These are phyloP conservation scores for Mormyrus lacerda DNA, from an alignment of 2,113 vertebrate genomes.

Conservation along the genomic window DNA sequence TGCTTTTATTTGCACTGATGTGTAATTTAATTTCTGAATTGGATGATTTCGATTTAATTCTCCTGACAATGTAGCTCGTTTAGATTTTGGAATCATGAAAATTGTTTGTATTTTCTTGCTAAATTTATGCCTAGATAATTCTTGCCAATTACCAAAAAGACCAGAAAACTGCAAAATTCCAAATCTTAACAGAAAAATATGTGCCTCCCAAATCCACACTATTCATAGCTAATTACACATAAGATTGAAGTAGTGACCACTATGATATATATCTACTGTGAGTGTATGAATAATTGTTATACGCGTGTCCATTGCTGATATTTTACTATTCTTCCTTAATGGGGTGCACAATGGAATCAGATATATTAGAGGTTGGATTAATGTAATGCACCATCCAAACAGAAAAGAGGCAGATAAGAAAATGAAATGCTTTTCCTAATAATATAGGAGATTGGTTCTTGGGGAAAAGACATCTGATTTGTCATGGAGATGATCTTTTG, in stretches of 20 bases:
- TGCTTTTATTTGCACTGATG: not conserved
- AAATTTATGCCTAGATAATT: not conserved
- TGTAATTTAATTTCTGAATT: not conserved
- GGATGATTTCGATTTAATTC: not conserved
- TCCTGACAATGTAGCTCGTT: not conserved
- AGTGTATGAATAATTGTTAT: not conserved
- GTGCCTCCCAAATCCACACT: not conserved
- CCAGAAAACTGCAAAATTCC: not conserved
- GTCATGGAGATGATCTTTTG: not conserved
- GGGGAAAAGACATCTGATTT: not conserved
- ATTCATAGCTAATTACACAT: not conserved
- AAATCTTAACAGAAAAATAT: not conserved
- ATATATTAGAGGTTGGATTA: not conserved
- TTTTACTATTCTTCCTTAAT: not conserved
- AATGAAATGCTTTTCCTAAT: not conserved
- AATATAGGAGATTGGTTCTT: not conserved
- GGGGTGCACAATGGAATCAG: not conserved
- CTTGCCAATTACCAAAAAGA: not conserved
- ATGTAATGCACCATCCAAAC: not conserved
- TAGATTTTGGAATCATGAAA: not conserved
- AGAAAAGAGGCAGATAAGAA: not conserved
- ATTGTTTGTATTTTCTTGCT: not conserved
- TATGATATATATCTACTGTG: not conserved
- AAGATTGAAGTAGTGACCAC: not conserved
- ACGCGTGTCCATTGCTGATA: not conserved